A percentile compares a stretch with the other conserved stretches of the same genome.
Evolutionary conservation across 2,113 vertebrate species (phyloP).

Genomic region (Mixornis gularis): DNA sequence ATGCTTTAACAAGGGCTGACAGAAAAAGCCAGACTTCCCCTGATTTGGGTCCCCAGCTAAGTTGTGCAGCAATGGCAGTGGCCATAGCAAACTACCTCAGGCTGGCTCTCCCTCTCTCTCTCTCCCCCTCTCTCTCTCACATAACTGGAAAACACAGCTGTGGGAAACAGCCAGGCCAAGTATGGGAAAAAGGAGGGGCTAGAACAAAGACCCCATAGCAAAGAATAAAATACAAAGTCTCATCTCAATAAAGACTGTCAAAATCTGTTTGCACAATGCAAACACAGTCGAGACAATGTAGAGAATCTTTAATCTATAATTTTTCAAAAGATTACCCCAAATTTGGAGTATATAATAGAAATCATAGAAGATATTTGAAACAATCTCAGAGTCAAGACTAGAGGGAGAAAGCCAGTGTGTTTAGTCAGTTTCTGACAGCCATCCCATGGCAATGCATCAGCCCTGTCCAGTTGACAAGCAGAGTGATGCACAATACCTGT

Average conservation of each 20-base stretch:
- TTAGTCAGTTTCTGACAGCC: neutral
- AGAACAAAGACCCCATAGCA: neutral
- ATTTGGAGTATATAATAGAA: neutral
- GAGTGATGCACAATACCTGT: neutral
- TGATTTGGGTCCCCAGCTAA: neutral
- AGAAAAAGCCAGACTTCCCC: neutral
- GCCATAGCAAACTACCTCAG: neutral
- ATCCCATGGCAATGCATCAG: neutral
- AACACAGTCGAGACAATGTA: accelerated
- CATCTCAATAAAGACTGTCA: neutral
- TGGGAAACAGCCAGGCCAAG: neutral
- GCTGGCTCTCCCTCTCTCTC: neutral
- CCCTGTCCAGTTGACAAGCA: neutral
- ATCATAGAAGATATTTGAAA: neutral
- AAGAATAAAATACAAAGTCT: neutral
- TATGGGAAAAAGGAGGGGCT: neutral
- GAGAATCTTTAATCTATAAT: neutral
- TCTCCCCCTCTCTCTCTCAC: neutral
- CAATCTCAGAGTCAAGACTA: neutral
- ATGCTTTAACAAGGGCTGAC: neutral
- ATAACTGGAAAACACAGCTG: neutral
- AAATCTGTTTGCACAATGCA: neutral
- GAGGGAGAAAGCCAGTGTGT: neutral
- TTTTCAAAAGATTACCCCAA: neutral
- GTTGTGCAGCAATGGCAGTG: neutral